phyloP scores from a whole-genome alignment of 2,888 invertebrate genomes.

The Rhaphigaster nebulosa region DNA sequence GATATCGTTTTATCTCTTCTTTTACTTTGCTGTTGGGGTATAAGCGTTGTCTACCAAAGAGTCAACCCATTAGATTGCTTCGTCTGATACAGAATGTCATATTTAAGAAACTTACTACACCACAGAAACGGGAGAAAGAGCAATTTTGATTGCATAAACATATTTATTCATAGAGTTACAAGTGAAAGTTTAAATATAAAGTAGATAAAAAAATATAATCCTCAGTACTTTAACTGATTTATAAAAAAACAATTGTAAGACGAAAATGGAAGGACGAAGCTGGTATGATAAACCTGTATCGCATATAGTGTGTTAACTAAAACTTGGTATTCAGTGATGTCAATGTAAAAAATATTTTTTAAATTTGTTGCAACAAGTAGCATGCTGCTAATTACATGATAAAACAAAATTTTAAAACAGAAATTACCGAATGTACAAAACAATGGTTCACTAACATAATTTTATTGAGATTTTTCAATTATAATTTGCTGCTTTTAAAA shows the following conservation, averaged over 20 bases:
- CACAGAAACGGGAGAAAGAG: background rate
- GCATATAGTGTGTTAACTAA: constrained; percentile 24
- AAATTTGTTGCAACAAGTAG: background rate
- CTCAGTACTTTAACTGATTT: no score
- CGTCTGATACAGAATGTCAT: no score
- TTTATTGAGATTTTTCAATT: background rate
- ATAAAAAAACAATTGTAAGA: background rate
- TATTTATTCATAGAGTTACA: background rate
- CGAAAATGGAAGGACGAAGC: background rate
- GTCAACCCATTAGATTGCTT: no score
- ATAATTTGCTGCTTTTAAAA: background rate
- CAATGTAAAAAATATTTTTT: background rate
- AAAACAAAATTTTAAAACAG: background rate
- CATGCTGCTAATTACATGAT: background rate
- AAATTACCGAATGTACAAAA: background rate
- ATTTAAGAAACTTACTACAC: background rate
- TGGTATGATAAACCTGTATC: background rate
- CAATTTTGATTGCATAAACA: background rate
- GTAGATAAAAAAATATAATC: no score
- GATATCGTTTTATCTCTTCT: no score
- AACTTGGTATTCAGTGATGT: background rate
- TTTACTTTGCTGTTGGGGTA: no score
- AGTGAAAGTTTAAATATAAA: background rate
- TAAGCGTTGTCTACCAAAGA: no score
- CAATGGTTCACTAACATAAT: background rate